These are phyloP conservation scores for Onychostruthus taczanowskii DNA, from an alignment of 2,113 vertebrate species.

Conservation along the genomic window DNA sequence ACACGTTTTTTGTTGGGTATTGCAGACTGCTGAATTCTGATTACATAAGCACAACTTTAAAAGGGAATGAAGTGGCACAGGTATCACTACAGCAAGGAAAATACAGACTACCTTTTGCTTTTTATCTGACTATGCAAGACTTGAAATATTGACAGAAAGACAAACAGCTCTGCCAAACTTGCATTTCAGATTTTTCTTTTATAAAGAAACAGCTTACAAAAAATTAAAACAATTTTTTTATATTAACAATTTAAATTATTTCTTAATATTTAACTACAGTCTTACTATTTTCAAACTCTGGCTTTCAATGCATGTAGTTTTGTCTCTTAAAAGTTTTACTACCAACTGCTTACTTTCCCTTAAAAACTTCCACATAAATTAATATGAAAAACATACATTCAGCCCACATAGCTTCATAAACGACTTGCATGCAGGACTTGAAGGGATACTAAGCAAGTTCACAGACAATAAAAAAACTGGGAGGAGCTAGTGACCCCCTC, in stretches of 20 bases:
- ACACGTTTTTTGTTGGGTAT: neutral
- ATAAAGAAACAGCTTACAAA: neutral
- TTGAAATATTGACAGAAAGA: neutral
- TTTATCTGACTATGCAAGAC: neutral
- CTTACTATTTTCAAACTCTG: neutral
- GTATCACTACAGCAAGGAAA: neutral
- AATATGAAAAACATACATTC: neutral
- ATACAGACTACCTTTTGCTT: neutral
- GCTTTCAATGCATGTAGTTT: neutral
- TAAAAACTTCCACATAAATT: neutral
- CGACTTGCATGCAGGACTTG: neutral
- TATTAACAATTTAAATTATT: neutral
- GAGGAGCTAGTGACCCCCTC: neutral
- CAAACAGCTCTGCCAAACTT: neutral
- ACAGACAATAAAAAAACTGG: neutral
- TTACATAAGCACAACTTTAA: neutral
- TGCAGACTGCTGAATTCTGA: neutral
- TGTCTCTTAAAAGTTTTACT: neutral
- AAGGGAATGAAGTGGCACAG: neutral
- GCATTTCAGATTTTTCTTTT: neutral
- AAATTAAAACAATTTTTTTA: neutral
- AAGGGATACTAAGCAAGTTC: neutral
- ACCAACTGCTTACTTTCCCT: neutral
- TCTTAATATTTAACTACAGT: neutral
- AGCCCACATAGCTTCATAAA: neutral